phyloP scores from a whole-genome alignment of 2,888 invertebrate genomes.

The Polylopha cassiicola region DNA sequence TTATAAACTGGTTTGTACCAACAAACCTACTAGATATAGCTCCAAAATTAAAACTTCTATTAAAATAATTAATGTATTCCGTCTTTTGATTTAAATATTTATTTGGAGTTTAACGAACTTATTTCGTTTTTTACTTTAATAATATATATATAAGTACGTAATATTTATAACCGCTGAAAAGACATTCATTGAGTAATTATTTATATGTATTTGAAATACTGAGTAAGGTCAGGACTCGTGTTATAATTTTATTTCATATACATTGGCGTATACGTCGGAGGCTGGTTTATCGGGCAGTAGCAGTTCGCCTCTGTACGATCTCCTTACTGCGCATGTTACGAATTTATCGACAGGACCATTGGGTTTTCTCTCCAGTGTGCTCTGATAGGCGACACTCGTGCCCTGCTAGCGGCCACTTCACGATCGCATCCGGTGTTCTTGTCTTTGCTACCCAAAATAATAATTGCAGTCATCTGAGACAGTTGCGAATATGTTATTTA shows the following conservation, averaged over 20 bases:
- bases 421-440: constrained; percentile 46
- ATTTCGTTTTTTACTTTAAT: too few relatives aligned
- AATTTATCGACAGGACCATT: constrained; percentile 69
- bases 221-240: constrained; percentile 14
- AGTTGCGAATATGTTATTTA: constrained; percentile 50
- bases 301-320: constrained; percentile 49
- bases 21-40: too few relatives aligned
- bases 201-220: constrained; percentile 1
- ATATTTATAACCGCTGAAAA: too few relatives aligned
- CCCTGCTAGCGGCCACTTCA: constrained; percentile 51
- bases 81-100: too few relatives aligned
- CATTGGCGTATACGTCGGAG: constrained; percentile 13
- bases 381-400: constrained; percentile 58
- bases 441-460: constrained; percentile 17
- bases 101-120: too few relatives aligned
- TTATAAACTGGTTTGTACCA: too few relatives aligned
- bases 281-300: constrained; percentile 8
- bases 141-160: too few relatives aligned
- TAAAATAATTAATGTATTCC: too few relatives aligned
- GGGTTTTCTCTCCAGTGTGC: constrained; percentile 53
- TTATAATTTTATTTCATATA: too few relatives aligned
- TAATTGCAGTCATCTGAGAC: constrained; percentile 3
- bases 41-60: too few relatives aligned
- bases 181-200: too few relatives aligned
- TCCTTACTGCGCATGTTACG: constrained; percentile 69